phyloP scores from a whole-genome alignment of 1,140 invertebrate species.

The Apis laboriosa region DNA sequence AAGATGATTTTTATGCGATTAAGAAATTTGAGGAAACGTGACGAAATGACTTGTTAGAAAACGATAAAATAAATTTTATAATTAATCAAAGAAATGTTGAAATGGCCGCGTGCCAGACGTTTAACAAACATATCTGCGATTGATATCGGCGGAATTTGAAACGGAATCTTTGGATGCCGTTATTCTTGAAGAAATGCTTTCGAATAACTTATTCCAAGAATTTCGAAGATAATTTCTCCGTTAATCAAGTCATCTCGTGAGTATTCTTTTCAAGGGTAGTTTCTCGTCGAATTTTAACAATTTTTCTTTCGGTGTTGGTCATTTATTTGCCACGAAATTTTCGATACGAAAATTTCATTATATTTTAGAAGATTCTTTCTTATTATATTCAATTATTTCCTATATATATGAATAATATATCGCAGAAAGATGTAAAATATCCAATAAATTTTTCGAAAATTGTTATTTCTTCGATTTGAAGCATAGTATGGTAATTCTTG shows the following conservation, averaged over 20 bases:
- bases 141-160: conserved; percentile 35
- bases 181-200: neutral
- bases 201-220: conserved; percentile 15
- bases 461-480: too few species aligned
- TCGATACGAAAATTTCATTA: neutral
- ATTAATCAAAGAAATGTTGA: too few species aligned
- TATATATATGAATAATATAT: too few species aligned
- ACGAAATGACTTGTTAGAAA: too few species aligned
- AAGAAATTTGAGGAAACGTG: too few species aligned
- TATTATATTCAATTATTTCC: too few species aligned
- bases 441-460: too few species aligned
- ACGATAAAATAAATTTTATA: too few species aligned
- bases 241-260: conserved; percentile 33
- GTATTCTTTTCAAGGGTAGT: neutral
- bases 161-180: conserved; percentile 5
- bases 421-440: too few species aligned
- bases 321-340: neutral
- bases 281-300: conserved; percentile 10
- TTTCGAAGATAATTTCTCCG: conserved; percentile 13
- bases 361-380: neutral
- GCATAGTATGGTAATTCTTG: too few species aligned
- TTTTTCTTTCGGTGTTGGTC: neutral
- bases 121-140: conserved; percentile 32
- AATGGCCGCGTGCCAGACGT: conserved; percentile 61
- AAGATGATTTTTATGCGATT: too few species aligned